Evolutionary conservation across 2,888 invertebrate genomes (phyloP).

Genomic region (Formica aserva): DNA sequence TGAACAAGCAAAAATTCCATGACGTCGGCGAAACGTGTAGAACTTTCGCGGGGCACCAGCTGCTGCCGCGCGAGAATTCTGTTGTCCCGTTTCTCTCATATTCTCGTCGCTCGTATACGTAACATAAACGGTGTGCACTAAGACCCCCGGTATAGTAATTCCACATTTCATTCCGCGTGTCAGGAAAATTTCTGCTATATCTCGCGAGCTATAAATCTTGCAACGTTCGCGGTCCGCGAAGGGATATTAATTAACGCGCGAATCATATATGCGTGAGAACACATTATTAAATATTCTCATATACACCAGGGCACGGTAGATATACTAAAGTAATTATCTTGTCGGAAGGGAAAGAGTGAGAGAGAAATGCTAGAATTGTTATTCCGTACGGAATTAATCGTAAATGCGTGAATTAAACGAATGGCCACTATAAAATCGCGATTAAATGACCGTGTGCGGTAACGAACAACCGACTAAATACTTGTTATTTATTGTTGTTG

Average conservation of each 20-base stretch:
- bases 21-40: conserved; percentile 20
- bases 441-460: conserved; percentile 5
- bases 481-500: conserved; percentile 20
- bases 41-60: conserved; percentile 33
- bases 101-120: conserved; percentile 5
- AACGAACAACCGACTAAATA: conserved; percentile 9
- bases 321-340: conserved; percentile 58
- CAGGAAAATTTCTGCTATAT: conserved; percentile 48
- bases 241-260: conserved; percentile 71
- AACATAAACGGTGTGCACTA: conserved; percentile 36
- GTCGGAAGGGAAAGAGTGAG: neutral
- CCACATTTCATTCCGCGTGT: conserved; percentile 49
- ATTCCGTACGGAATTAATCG: conserved; percentile 59
- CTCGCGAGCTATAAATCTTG: conserved; percentile 49
- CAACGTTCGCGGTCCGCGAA: conserved; percentile 62
- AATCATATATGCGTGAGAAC: conserved; percentile 56
- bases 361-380: neutral
- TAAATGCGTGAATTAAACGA: conserved; percentile 42
- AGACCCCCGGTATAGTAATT: conserved; percentile 49
- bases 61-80: conserved; percentile 29
- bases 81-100: conserved; percentile 21
- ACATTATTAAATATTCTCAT: conserved; percentile 60
- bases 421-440: conserved; percentile 31
- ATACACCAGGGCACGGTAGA: conserved; percentile 45
- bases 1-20: conserved; percentile 58